A percentile compares a stretch with the other conserved stretches of the same genome.
These are phyloP conservation scores for Thymelicus sylvestris DNA, from an alignment of 2,888 invertebrate species.

Conservation along the genomic window DNA sequence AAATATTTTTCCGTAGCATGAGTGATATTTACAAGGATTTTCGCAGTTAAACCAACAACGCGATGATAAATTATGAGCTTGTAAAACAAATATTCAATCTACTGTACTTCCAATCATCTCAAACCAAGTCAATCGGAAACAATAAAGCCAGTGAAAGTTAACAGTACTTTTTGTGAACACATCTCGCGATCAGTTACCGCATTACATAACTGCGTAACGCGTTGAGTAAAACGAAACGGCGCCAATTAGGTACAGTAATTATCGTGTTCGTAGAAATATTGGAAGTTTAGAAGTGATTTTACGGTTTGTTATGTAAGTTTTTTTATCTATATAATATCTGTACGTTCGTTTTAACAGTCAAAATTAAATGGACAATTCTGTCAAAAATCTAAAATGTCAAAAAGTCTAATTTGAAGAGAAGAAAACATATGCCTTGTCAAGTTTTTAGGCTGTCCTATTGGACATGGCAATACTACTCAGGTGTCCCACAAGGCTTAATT, in stretches of 20 bases:
- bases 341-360: background rate
- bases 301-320: background rate
- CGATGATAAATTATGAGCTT: no score
- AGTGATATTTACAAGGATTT: no score
- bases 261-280: background rate
- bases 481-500: no score
- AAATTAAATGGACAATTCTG: no score
- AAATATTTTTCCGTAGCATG: no score
- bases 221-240: background rate
- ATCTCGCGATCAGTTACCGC: background rate
- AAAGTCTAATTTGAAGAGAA: no score
- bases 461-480: no score
- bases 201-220: background rate
- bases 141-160: conserved; percentile 3
- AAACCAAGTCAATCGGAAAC: background rate
- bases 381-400: no score
- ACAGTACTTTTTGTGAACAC: background rate
- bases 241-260: background rate
- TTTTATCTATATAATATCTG: no score
- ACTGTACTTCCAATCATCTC: background rate
- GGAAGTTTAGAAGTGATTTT: background rate
- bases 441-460: no score
- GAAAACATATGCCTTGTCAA: no score
- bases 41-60: no score
- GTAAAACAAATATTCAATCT: background rate